Percentiles rank a stretch among this genome's conserved stretches.
These are phyloP conservation scores for Sinotaia quadrata DNA, from an alignment of 2,888 invertebrate species.

Conservation along the genomic window DNA sequence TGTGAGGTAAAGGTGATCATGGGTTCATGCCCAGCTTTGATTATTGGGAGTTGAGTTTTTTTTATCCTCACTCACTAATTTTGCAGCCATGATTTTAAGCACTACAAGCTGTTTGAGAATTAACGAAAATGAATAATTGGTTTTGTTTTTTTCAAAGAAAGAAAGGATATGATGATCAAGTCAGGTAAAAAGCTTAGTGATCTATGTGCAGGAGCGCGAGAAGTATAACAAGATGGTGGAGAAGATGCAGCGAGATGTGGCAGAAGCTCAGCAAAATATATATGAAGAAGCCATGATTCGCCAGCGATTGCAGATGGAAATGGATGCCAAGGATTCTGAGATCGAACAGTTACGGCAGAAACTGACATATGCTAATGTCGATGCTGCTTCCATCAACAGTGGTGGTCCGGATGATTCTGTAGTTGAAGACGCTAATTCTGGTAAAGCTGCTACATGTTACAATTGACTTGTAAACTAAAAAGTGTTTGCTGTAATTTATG, in stretches of 20 bases:
- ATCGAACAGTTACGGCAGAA: slow-evolving; percentile 90
- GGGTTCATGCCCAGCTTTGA: too few species aligned
- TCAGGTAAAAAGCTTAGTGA: too few species aligned
- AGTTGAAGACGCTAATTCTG: background rate
- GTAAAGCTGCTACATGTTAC: background rate
- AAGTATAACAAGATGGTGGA: slow-evolving; percentile 90
- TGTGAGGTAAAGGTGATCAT: too few species aligned
- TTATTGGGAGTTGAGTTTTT: too few species aligned
- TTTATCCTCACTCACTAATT: too few species aligned
- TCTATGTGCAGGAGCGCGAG: slow-evolving; percentile 83
- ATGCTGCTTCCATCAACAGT: slow-evolving; percentile 92
- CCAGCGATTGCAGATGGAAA: slow-evolving; percentile 92
- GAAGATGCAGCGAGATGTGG: slow-evolving; percentile 87
- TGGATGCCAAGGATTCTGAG: slow-evolving; percentile 96
- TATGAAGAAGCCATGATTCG: slow-evolving; percentile 76
- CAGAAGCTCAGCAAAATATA: slow-evolving; percentile 88
- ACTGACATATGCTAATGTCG: slow-evolving; percentile 83
- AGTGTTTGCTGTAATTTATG: too few species aligned
- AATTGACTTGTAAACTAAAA: too few species aligned
- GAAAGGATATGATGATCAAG: too few species aligned
- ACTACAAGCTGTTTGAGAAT: too few species aligned
- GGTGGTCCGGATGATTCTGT: slow-evolving; percentile 73
- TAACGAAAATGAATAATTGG: too few species aligned
- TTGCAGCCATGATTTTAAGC: too few species aligned
- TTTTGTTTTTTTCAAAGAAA: too few species aligned